phyloP scores from a whole-genome alignment of 2,113 vertebrate species.

The Spheniscus mendiculus region DNA sequence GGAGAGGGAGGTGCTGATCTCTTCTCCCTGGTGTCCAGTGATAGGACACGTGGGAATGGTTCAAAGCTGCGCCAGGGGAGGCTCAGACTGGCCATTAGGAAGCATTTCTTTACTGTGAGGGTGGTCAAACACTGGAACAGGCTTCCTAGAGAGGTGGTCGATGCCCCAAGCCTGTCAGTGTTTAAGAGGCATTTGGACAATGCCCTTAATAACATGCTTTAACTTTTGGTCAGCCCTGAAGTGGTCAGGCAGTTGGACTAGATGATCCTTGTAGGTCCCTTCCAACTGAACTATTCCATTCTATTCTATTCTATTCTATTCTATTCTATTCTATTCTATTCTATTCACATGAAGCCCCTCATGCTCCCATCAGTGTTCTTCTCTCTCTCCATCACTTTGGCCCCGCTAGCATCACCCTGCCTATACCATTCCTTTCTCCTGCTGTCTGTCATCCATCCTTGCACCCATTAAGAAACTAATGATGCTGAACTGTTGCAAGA shows the following conservation, averaged over 20 bases:
- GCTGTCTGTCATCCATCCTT: background rate
- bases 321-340: background rate
- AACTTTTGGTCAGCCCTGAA: background rate
- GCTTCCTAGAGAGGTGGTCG: background rate
- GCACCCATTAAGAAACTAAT: slow-evolving; percentile 14
- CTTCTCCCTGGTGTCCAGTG: background rate
- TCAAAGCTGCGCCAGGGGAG: rapidly evolving
- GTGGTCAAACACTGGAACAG: background rate
- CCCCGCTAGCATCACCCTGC: rapidly evolving
- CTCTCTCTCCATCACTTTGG: background rate
- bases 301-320: background rate
- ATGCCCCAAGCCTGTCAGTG: rapidly evolving
- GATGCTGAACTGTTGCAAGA: background rate
- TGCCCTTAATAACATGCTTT: rapidly evolving
- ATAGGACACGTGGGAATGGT: rapidly evolving
- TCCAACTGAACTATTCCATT: background rate
- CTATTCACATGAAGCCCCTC: background rate
- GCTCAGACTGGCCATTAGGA: rapidly evolving
- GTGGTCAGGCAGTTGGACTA: rapidly evolving
- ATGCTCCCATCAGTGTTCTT: background rate
- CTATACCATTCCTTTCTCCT: background rate
- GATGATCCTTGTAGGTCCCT: rapidly evolving
- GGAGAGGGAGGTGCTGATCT: background rate
- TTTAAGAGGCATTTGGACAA: background rate
- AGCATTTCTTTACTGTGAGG: rapidly evolving